Conservation (phyloP, 2,888 invertebrate genomes). For the Clostera curtula region DNA sequence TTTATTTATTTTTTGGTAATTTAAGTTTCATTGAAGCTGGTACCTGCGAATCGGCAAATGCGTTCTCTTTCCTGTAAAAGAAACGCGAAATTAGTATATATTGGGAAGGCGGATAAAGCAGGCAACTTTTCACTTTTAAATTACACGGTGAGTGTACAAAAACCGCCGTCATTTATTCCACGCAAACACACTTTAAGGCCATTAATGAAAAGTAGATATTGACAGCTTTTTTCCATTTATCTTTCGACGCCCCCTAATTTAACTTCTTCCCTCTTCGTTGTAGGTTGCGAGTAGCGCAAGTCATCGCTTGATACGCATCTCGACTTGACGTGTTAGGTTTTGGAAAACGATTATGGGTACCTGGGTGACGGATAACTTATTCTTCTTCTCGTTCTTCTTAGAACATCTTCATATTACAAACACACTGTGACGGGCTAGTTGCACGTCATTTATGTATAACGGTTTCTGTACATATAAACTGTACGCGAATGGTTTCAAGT, state of each 20-base stretch:
- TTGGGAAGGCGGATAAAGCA: constrained; percentile 19
- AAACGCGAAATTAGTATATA: constrained; percentile 2
- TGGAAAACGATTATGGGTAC: no score
- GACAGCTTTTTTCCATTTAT: constrained; percentile 58
- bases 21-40: no score
- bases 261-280: constrained; percentile 39
- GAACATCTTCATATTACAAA: no score
- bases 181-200: constrained; percentile 49
- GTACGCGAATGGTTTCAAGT: no score
- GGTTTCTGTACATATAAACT: no score
- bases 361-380: no score
- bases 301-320: constrained; percentile 49
- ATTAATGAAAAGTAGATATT: constrained; percentile 62
- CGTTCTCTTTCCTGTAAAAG: no score
- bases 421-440: no score
- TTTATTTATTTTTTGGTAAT: no score
- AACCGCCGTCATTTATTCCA: constrained; percentile 37
- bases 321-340: constrained; percentile 47
- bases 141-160: constrained; percentile 33
- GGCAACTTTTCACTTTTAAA: constrained; percentile 28
- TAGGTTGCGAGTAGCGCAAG: constrained; percentile 30
- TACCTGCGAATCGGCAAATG: no score
- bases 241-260: constrained; percentile 53
- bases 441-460: no score
- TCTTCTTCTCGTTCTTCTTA: no score